A percentile compares a stretch with the other conserved stretches of the same genome.
These are phyloP conservation scores for Oxyruncus cristatus DNA, from an alignment of 2,113 vertebrate species.

Conservation along the genomic window DNA sequence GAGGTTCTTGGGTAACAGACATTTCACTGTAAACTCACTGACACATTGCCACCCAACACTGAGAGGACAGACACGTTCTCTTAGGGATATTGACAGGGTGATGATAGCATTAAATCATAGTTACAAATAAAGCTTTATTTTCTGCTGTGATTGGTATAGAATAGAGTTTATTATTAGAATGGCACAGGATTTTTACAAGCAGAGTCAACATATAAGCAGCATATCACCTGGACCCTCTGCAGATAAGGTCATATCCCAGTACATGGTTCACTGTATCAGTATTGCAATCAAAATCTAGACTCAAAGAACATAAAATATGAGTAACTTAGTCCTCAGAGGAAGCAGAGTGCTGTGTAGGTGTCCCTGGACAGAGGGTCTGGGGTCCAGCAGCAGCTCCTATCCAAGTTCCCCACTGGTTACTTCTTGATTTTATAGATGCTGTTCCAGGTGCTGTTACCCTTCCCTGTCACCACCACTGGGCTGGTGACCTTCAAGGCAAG, in stretches of 20 bases:
- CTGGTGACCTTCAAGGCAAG: neutral
- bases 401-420: neutral
- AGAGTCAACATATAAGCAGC: neutral
- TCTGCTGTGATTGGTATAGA: neutral
- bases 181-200: neutral
- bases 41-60: neutral
- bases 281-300: neutral
- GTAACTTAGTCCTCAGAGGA: neutral
- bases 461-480: no score
- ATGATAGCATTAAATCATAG: neutral
- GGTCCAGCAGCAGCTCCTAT: neutral
- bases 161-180: neutral
- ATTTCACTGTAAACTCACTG: neutral
- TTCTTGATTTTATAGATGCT: neutral
- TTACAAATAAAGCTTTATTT: neutral
- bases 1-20: neutral
- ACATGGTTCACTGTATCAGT: neutral
- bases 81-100: neutral
- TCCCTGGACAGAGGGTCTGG: neutral
- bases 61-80: neutral
- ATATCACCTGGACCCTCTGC: neutral
- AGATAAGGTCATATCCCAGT: neutral
- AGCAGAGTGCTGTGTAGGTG: neutral
- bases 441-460: neutral
- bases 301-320: neutral